Conservation (phyloP, 2,797 vertebrate genomes). For the Darevskia nairensis region DNA sequence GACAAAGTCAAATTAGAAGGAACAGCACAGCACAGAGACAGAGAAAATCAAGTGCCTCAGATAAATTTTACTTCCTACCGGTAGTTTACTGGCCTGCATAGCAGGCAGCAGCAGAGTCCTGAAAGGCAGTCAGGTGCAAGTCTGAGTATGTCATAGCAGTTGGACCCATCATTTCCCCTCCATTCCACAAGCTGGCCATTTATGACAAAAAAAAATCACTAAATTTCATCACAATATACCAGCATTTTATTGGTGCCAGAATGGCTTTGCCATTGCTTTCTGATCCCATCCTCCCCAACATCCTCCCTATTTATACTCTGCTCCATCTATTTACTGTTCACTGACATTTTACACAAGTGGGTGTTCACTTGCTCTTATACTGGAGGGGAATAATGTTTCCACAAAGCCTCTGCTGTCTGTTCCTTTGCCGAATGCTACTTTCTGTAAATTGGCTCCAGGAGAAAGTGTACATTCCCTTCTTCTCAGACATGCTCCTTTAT, state of each 20-base stretch:
- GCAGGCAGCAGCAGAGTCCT: too few relatives aligned
- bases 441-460: conserved; percentile 30
- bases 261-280: conserved; percentile 34
- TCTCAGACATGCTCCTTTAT: neutral
- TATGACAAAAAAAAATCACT: too few relatives aligned
- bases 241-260: conserved; percentile 18
- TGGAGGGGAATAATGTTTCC: conserved; percentile 62
- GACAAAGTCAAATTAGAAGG: neutral
- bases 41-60: neutral
- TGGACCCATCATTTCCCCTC: too few relatives aligned
- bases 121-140: neutral
- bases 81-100: neutral
- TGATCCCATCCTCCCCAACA: conserved; percentile 10
- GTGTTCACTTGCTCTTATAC: conserved; percentile 46
- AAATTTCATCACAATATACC: neutral
- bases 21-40: too few relatives aligned
- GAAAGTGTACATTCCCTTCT: conserved; percentile 23
- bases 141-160: neutral
- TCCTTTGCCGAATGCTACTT: conserved; percentile 64
- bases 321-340: conserved; percentile 50
- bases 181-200: too few relatives aligned
- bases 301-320: conserved; percentile 45
- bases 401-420: conserved; percentile 66
- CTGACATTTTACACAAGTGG: conserved; percentile 55
- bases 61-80: neutral